Percentiles rank a stretch among this genome's conserved stretches.
Conservation (phyloP, 2,113 vertebrate genomes). For the Sorex fumeus region DNA sequence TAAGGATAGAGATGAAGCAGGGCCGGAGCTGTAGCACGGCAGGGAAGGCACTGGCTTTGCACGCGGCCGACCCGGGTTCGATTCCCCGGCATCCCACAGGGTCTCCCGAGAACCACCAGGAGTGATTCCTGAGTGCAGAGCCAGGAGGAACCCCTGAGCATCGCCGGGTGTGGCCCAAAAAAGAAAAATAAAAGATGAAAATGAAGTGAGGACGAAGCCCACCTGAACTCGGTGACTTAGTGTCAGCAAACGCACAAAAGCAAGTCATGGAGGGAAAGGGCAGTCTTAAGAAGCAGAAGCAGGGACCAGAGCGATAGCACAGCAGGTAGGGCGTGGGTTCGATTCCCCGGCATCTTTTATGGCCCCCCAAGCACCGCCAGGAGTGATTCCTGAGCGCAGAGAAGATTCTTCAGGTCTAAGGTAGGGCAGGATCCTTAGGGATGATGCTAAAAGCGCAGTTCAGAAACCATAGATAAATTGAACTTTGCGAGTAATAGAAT, state of each 20-base stretch:
- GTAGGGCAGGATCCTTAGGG: background rate
- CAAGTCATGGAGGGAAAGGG: background rate
- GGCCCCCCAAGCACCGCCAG: too few species aligned
- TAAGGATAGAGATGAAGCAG: background rate
- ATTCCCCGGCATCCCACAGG: too few species aligned
- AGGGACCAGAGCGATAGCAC: too few species aligned
- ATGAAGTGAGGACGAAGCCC: too few species aligned
- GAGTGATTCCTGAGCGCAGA: background rate
- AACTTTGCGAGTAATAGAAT: constrained; percentile 20
- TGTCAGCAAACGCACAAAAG: background rate
- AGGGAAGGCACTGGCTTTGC: too few species aligned
- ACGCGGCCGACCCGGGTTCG: too few species aligned
- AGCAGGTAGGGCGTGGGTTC: too few species aligned
- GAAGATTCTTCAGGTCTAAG: background rate
- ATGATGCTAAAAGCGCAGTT: background rate
- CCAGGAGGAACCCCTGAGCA: too few species aligned
- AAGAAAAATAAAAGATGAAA: background rate
- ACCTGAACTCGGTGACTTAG: background rate
- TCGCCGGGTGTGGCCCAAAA: background rate
- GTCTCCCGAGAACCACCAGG: too few species aligned
- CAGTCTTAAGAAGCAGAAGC: background rate
- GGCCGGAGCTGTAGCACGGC: background rate
- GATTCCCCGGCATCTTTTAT: too few species aligned
- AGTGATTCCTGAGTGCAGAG: too few species aligned
- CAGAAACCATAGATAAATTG: background rate